A percentile compares a stretch with the other conserved stretches of the same genome.
These are phyloP conservation scores for Brachypalpus laphriformis DNA, from an alignment of 2,888 invertebrate genomes.

Conservation along the genomic window DNA sequence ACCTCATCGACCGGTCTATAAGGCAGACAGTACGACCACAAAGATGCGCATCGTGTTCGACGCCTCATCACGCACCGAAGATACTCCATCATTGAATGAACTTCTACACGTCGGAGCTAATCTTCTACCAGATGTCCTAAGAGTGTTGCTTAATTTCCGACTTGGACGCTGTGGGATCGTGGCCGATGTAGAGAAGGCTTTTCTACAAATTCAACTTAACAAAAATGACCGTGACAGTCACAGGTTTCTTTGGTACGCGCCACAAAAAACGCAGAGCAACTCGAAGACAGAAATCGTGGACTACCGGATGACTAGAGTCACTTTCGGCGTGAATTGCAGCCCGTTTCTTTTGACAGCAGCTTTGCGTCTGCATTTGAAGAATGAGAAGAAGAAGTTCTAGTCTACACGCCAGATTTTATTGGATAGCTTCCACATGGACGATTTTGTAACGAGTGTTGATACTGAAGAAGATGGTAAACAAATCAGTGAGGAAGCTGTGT, in stretches of 20 bases:
- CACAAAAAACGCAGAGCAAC: not conserved
- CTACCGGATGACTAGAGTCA: conserved; percentile 37
- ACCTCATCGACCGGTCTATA: conserved; percentile 8
- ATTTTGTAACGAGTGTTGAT: conserved; percentile 26
- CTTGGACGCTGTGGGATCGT: conserved; percentile 10
- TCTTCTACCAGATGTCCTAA: conserved; percentile 33
- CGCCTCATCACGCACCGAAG: conserved; percentile 6
- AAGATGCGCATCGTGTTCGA: conserved; percentile 30
- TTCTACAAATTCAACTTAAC: conserved; percentile 18
- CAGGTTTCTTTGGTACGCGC: conserved; percentile 27
- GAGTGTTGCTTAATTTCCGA: conserved; percentile 21
- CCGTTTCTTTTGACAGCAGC: conserved; percentile 28
- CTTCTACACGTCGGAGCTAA: conserved; percentile 23
- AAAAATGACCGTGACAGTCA: conserved; percentile 19
- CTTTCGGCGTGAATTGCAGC: conserved; percentile 46
- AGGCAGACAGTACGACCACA: conserved; percentile 17
- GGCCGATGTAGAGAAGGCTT: conserved; percentile 26
- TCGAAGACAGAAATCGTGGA: conserved; percentile 2
- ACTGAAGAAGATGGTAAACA: conserved; percentile 21
- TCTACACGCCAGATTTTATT: not conserved
- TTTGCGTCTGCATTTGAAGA: conserved; percentile 14
- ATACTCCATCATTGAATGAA: conserved; percentile 22
- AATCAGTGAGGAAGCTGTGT: conserved; percentile 29
- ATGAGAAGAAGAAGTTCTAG: not conserved
- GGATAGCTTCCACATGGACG: conserved; percentile 41